Conservation (phyloP, 2,888 invertebrate species). For the Eustalomyia histrio region DNA sequence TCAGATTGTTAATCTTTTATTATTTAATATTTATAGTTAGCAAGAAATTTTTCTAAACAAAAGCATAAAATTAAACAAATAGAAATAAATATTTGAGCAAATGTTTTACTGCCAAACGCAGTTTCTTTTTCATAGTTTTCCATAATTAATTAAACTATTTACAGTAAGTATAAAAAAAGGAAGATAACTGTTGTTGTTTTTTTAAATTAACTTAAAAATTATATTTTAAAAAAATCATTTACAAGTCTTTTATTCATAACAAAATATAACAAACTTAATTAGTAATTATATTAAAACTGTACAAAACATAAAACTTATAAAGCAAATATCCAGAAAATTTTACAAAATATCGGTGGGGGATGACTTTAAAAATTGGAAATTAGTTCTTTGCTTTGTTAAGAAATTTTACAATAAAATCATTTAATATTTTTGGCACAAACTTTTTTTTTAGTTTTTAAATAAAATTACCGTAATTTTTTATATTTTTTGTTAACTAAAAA, state of each 20-base stretch:
- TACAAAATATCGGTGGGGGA: slow-evolving; percentile 65
- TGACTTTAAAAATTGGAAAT: slow-evolving; percentile 55
- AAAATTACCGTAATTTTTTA: slow-evolving; percentile 30
- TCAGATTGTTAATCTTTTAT: slow-evolving; percentile 48
- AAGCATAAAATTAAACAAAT: slow-evolving; percentile 17
- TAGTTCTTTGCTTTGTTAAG: neutral
- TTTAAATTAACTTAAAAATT: slow-evolving; percentile 41
- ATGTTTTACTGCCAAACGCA: slow-evolving; percentile 61
- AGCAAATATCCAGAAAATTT: slow-evolving; percentile 29
- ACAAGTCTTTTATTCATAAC: slow-evolving; percentile 59
- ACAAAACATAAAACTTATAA: slow-evolving; percentile 43
- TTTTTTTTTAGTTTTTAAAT: slow-evolving; percentile 27
- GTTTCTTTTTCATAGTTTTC: slow-evolving; percentile 22
- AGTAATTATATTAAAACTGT: slow-evolving; percentile 36
- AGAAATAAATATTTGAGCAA: slow-evolving; percentile 51
- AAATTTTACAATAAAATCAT: slow-evolving; percentile 19
- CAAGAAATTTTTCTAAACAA: slow-evolving; percentile 52
- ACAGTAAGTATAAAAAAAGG: slow-evolving; percentile 28
- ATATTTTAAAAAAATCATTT: slow-evolving; percentile 44
- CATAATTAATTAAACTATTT: slow-evolving; percentile 54
- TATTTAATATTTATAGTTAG: slow-evolving; percentile 41
- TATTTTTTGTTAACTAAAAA: neutral
- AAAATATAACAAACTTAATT: slow-evolving; percentile 61
- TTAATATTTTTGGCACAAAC: slow-evolving; percentile 57
- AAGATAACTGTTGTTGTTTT: slow-evolving; percentile 21